Evolutionary conservation across 2,888 invertebrate species (phyloP).

Genomic region (Thymelicus lineola): DNA sequence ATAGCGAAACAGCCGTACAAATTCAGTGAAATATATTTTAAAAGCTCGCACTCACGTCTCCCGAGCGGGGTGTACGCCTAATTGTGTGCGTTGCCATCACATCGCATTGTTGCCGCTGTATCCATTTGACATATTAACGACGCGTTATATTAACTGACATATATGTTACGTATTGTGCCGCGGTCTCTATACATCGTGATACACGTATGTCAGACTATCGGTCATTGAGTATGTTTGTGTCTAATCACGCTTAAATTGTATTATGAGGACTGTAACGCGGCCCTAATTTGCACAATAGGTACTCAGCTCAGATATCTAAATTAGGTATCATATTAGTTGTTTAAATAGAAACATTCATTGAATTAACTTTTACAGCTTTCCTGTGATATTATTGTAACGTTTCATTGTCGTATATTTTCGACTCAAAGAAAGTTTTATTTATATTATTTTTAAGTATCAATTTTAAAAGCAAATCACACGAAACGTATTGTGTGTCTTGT

Average conservation of each 20-base stretch:
- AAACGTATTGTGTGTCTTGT: too few relatives aligned
- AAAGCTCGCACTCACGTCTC: conserved; percentile 44
- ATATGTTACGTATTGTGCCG: conserved; percentile 11
- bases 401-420: too few relatives aligned
- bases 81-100: conserved; percentile 64
- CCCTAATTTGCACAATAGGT: not conserved
- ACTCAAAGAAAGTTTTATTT: too few relatives aligned
- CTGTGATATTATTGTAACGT: too few relatives aligned
- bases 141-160: conserved; percentile 55
- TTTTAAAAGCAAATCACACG: too few relatives aligned
- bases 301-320: too few relatives aligned
- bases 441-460: too few relatives aligned
- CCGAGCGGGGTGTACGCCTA: conserved; percentile 48
- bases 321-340: too few relatives aligned
- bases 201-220: conserved; percentile 22
- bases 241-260: conserved; percentile 6
- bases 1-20: too few relatives aligned
- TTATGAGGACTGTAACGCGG: not conserved
- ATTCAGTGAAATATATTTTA: too few relatives aligned
- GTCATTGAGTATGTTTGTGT: conserved; percentile 40
- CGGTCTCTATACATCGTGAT: not conserved
- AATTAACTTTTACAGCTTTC: too few relatives aligned
- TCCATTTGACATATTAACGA: conserved; percentile 75
- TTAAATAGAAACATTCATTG: too few relatives aligned
- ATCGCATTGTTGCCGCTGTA: conserved; percentile 72